Evolutionary conservation across 2,888 invertebrate species (phyloP), one percentile per base, ranked within the genome.

Genomic region (Copidosoma aretas): DNA sequence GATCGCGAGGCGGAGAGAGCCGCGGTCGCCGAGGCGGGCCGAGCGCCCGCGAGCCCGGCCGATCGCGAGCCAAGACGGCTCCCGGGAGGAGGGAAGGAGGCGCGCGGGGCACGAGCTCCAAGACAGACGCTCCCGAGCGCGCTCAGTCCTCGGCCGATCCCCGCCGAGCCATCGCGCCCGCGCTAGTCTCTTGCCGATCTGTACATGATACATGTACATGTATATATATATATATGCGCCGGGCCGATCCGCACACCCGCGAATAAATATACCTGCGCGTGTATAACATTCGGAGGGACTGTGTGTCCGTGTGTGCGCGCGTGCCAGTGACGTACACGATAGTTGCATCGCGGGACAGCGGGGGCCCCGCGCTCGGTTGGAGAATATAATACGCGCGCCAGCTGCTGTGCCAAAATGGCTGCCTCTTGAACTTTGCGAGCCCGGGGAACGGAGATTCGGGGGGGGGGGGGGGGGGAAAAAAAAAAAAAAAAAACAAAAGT

Each of bases 391-490:
- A 52, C 21, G 66, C 58, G 69, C 57, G 54, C 61, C 69, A 65
- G 64, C 69, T 69, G 75, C 73, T 78, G n/a, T n/a, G 79, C 78
- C 79, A 79, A 79, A 78, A 79, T 79, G 79, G 78, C 79, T 75
- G 77, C 76, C 75, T 75, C 77, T 66, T 77, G 77, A 77, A 46
- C 21, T 19, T 8, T 10, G 32, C 32, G 32, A 32, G 32, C 8
- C 32, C 32, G 32, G 32, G 32, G 3, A 32, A 5, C 8, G 32
- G 4, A n/a, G n/a, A n/a, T n/a, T n/a, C n/a, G n/a, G n/a, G n/a
- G n/a, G n/a, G n/a, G n/a, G n/a, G n/a, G n/a, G n/a, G n/a, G n/a
- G n/a, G n/a, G n/a, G n/a, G n/a, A n/a, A n/a, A n/a, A 32, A 32
- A 32, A 32, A 32, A 32, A 32, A 3, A 32, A 32, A 32, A 32